Conservation (phyloP, 2,113 vertebrate species). For the Danio rerio region DNA sequence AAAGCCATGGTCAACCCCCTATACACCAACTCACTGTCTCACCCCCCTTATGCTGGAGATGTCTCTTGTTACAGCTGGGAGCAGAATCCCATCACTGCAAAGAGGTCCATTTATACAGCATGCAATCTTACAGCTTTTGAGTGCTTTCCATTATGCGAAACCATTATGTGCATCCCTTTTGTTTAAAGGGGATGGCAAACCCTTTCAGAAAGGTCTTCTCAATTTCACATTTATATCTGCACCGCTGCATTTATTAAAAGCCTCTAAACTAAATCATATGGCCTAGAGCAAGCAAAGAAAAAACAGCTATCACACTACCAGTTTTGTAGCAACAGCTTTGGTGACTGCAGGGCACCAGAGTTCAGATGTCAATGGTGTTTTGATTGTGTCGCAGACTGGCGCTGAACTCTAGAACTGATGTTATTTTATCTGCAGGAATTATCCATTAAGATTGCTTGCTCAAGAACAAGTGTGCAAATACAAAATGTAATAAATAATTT, state of each 20-base stretch:
- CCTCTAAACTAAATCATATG: conserved; percentile 54
- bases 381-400: conserved; percentile 58
- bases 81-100: conserved; percentile 63
- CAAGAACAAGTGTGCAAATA: background rate
- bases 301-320: conserved; percentile 46
- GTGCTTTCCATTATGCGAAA: conserved; percentile 59
- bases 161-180: conserved; percentile 43
- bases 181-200: conserved; percentile 46
- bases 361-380: conserved; percentile 46
- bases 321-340: conserved; percentile 57
- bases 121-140: conserved; percentile 65
- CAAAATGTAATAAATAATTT: background rate
- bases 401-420: background rate
- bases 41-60: conserved; percentile 61
- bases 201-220: conserved; percentile 39
- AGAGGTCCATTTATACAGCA: conserved; percentile 64
- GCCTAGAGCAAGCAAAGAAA: conserved; percentile 46
- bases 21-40: conserved; percentile 6
- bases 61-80: conserved; percentile 71
- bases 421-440: background rate
- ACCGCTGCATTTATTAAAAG: conserved; percentile 39
- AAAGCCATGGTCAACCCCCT: background rate
- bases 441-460: background rate
- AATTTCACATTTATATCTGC: conserved; percentile 32
- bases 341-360: conserved; percentile 52